Percentiles rank a stretch among this genome's conserved stretches.
Conservation (phyloP, 2,797 vertebrate genomes). For the Octomys mimax region DNA sequence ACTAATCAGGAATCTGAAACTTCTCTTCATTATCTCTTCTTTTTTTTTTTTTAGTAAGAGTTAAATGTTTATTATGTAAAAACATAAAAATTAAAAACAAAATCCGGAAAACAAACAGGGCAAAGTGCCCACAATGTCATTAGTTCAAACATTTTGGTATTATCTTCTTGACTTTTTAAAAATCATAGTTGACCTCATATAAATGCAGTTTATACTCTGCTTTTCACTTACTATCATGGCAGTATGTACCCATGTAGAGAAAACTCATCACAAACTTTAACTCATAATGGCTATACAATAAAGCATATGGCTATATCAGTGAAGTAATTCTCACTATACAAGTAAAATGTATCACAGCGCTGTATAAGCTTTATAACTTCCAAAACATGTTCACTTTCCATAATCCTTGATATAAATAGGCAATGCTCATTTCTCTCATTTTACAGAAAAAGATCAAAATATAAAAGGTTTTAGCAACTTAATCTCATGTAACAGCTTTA, state of each 20-base stretch:
- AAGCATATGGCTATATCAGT: background rate
- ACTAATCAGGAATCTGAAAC: constrained; percentile 12
- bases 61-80: background rate
- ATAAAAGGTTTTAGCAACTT: background rate
- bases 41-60: background rate
- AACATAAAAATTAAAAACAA: background rate
- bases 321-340: constrained; percentile 28
- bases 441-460: constrained; percentile 3
- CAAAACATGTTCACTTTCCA: constrained; percentile 17
- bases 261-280: constrained; percentile 20
- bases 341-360: constrained; percentile 2
- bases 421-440: constrained; percentile 7
- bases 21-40: background rate
- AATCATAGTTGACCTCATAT: background rate
- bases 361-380: background rate
- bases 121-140: background rate
- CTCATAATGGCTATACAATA: constrained; percentile 33
- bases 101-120: background rate
- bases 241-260: background rate
- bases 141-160: constrained; percentile 16
- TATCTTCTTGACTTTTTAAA: background rate
- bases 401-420: background rate
- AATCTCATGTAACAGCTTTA: background rate
- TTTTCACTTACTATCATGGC: background rate
- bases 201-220: background rate